phyloP scores from a whole-genome alignment of 2,888 invertebrate genomes.

The Tineola bisselliella region DNA sequence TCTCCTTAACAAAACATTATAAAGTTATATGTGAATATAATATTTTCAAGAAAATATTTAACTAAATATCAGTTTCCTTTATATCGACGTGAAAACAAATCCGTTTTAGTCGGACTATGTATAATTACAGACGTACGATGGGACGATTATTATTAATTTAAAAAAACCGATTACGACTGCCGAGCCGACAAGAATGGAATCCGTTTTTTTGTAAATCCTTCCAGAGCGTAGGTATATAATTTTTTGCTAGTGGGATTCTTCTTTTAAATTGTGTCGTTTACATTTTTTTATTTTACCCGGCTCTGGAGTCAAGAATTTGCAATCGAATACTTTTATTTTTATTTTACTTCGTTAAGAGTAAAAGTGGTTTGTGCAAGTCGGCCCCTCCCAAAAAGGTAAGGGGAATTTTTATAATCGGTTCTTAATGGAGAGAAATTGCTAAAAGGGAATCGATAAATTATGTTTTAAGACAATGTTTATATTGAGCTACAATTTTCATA shows the following conservation, averaged over 20 bases:
- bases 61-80: too few species aligned
- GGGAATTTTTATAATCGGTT: too few species aligned
- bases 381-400: background rate
- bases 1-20: too few species aligned
- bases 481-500: too few species aligned
- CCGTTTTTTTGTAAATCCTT: background rate
- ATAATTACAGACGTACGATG: background rate
- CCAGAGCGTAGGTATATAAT: background rate
- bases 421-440: too few species aligned
- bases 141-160: background rate
- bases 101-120: background rate
- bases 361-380: background rate
- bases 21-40: too few species aligned
- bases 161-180: background rate
- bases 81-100: background rate
- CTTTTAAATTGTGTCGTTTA: background rate
- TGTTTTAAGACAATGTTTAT: too few species aligned
- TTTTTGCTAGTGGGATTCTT: too few species aligned
- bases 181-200: background rate
- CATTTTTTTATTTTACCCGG: background rate
- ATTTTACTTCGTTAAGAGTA: background rate
- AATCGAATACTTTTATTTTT: background rate
- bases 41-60: too few species aligned
- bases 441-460: too few species aligned
- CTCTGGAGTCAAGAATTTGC: background rate